These are phyloP conservation scores for Neoniphon sammara DNA, from an alignment of 2,797 vertebrate species.

Conservation along the genomic window DNA sequence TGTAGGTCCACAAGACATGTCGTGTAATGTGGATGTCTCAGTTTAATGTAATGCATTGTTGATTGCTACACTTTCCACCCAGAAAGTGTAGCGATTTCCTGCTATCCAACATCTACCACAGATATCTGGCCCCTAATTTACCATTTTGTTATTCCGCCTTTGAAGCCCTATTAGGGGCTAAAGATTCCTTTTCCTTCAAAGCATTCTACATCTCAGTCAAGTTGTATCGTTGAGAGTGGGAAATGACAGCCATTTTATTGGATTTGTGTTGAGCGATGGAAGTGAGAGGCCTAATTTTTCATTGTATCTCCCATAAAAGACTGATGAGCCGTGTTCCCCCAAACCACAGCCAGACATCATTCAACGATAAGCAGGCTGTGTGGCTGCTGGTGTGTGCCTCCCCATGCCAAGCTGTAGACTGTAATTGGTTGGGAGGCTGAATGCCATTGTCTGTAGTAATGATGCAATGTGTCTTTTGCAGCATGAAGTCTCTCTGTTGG, in stretches of 20 bases:
- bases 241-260: constrained; percentile 45
- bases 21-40: constrained; percentile 32
- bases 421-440: constrained; percentile 52
- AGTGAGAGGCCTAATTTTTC: constrained; percentile 41
- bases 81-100: not conserved
- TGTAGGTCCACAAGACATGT: constrained; percentile 26
- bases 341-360: constrained; percentile 45
- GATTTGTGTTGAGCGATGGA: constrained; percentile 57
- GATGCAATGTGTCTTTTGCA: constrained; percentile 57
- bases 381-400: constrained; percentile 39
- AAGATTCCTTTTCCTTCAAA: constrained; percentile 28
- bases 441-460: constrained; percentile 53
- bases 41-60: constrained; percentile 24
- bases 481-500: constrained; percentile 31
- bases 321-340: not conserved
- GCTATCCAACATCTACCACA: not conserved
- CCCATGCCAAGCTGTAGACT: constrained; percentile 33
- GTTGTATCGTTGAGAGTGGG: constrained; percentile 4
- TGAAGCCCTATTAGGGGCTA: constrained; percentile 35
- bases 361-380: constrained; percentile 57
- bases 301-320: constrained; percentile 31
- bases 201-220: constrained; percentile 26
- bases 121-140: constrained; percentile 21
- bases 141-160: not conserved
- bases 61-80: not conserved